A percentile compares a stretch with the other conserved stretches of the same genome.
Conservation (phyloP, 2,113 vertebrate genomes). For the Corydoras sp. region DNA sequence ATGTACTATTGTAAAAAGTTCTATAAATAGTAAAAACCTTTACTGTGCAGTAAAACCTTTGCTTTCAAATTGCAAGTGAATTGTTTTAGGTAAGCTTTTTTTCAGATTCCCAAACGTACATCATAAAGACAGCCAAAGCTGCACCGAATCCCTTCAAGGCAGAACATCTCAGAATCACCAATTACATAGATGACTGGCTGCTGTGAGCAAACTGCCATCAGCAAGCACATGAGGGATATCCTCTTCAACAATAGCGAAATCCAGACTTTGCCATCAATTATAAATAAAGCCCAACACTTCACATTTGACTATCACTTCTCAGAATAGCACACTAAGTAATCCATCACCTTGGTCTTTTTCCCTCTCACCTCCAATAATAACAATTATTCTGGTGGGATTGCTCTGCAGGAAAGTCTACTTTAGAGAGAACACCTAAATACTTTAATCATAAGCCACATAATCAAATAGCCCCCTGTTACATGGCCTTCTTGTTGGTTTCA, state of each 20-base stretch:
- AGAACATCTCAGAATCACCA: conserved; percentile 17
- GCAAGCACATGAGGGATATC: neutral
- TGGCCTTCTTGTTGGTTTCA: no score
- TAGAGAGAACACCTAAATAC: conserved; percentile 3
- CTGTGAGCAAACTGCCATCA: conserved; percentile 21
- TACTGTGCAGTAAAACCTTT: neutral
- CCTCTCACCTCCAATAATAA: neutral
- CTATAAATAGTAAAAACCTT: no score
- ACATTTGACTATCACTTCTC: neutral
- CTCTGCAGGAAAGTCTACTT: neutral
- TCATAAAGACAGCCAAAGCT: conserved; percentile 4
- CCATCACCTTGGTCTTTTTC: conserved; percentile 7
- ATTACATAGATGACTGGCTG: conserved; percentile 25
- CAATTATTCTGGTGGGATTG: conserved; percentile 1
- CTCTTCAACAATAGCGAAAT: neutral
- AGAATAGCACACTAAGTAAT: neutral
- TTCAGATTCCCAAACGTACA: neutral
- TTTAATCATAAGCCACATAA: neutral
- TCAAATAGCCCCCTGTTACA: no score
- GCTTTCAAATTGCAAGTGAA: neutral
- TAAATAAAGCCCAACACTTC: conserved; percentile 2
- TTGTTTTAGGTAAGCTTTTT: neutral
- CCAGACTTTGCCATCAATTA: conserved; percentile 8
- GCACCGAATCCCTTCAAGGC: neutral
- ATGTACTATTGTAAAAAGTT: no score